These are phyloP conservation scores for Lacerta bilineata DNA, from an alignment of 2,797 vertebrate genomes.

Conservation along the genomic window DNA sequence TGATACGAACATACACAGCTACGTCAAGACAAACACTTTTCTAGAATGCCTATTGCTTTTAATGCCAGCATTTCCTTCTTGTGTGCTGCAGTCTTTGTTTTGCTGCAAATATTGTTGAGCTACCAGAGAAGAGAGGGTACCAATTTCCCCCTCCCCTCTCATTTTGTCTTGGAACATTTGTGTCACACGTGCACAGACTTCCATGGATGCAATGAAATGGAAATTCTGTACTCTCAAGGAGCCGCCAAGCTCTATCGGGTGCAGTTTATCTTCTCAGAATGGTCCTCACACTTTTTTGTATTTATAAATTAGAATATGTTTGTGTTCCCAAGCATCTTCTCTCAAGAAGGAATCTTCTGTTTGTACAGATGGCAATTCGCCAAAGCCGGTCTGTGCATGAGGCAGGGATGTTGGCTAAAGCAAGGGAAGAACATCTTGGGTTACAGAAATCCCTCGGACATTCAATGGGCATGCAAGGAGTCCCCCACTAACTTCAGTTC, in stretches of 20 bases:
- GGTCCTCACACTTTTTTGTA: background rate
- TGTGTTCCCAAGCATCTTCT: slow-evolving; percentile 10
- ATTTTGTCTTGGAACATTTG: accelerated
- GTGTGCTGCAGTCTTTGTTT: background rate
- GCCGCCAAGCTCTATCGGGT: slow-evolving; percentile 40
- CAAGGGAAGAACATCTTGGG: background rate
- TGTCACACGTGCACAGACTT: accelerated
- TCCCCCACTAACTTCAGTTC: background rate
- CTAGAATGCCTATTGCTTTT: accelerated
- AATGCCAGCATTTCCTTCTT: background rate
- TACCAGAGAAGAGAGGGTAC: background rate
- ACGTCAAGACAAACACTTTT: slow-evolving; percentile 8
- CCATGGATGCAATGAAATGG: slow-evolving; percentile 55
- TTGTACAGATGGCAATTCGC: background rate
- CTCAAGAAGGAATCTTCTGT: background rate
- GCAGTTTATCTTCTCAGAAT: slow-evolving; percentile 43
- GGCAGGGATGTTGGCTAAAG: background rate
- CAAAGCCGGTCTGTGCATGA: background rate
- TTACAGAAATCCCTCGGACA: background rate
- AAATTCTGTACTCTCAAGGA: slow-evolving; percentile 36
- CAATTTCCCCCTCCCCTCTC: background rate
- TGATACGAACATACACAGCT: background rate
- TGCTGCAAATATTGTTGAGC: slow-evolving; percentile 10
- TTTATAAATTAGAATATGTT: slow-evolving; percentile 21
- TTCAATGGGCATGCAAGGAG: background rate